Conservation (phyloP, 2,797 vertebrate genomes). For the Coilia nasus region DNA sequence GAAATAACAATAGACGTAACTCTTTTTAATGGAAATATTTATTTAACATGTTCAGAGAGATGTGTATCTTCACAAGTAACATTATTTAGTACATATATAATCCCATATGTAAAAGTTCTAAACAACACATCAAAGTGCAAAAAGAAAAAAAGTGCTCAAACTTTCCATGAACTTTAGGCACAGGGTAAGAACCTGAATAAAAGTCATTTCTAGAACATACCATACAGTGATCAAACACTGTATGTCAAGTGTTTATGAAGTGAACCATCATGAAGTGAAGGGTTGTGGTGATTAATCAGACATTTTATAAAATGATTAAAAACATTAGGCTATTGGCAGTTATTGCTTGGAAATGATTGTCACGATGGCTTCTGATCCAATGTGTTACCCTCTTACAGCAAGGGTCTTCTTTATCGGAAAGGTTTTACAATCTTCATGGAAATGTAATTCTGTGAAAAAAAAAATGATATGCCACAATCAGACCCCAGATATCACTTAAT, state of each 20-base stretch:
- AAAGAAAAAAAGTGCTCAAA: slow-evolving; percentile 19
- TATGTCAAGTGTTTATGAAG: not conserved
- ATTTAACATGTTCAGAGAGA: not conserved
- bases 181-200: not conserved
- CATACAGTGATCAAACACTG: not conserved
- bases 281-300: not conserved
- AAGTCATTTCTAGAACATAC: not conserved
- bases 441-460: slow-evolving; percentile 81
- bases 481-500: too few species aligned
- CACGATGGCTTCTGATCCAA: not conserved
- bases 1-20: not conserved
- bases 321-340: not conserved
- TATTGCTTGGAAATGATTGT: not conserved
- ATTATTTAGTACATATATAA: not conserved
- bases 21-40: not conserved
- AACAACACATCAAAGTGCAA: slow-evolving; percentile 2
- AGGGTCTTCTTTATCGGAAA: slow-evolving; percentile 39
- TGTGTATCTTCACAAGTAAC: not conserved
- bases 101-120: not conserved
- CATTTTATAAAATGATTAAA: not conserved
- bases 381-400: not conserved
- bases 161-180: not conserved
- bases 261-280: too few species aligned
- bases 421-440: slow-evolving; percentile 83
- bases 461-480: too few species aligned